phyloP scores from a whole-genome alignment of 2,113 vertebrate species.

The Probosciger aterrimus region DNA sequence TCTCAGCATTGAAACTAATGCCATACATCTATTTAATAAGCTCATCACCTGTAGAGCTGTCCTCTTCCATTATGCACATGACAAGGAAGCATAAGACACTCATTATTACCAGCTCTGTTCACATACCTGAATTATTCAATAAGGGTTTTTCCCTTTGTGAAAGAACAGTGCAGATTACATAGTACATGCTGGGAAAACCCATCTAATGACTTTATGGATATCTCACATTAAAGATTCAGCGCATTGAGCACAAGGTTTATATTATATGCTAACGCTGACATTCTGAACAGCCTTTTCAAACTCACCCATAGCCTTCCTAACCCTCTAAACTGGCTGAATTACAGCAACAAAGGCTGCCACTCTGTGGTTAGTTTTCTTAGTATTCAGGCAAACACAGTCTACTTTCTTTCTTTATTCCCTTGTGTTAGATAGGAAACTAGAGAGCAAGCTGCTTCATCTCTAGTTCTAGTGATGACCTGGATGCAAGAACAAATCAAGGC shows the following conservation, averaged over 20 bases:
- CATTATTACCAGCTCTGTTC: neutral
- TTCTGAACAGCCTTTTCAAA: neutral
- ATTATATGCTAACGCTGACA: accelerated
- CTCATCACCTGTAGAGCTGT: neutral
- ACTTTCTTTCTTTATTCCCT: neutral
- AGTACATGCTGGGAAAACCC: neutral
- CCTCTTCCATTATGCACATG: neutral
- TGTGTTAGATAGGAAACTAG: neutral
- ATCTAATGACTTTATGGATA: neutral
- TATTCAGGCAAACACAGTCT: neutral
- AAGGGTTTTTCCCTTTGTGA: neutral
- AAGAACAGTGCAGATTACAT: neutral
- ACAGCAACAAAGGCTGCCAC: conserved; percentile 14
- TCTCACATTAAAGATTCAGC: no score
- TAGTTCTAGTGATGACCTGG: neutral
- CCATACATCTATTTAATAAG: neutral
- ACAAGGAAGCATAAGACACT: neutral
- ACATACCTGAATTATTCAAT: neutral
- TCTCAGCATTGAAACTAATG: neutral
- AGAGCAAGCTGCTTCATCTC: neutral
- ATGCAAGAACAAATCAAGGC: neutral
- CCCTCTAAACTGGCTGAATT: neutral
- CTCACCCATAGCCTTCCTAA: neutral
- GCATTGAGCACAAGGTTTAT: neutral
- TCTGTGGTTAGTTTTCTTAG: neutral